phyloP scores from a whole-genome alignment of 2,888 invertebrate genomes.

The Eupithecia subumbrata region DNA sequence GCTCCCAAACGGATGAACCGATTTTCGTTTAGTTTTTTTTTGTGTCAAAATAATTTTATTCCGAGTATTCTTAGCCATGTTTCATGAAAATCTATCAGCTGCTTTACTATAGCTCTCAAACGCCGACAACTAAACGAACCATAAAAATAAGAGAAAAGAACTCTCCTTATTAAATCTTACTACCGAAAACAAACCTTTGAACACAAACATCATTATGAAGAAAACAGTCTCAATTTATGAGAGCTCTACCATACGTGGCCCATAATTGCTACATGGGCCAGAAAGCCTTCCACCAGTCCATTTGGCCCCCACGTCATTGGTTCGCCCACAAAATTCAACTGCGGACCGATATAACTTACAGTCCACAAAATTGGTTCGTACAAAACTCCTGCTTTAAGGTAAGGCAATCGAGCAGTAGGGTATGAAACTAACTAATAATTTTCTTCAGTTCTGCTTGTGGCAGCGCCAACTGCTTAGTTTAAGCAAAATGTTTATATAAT shows the following conservation, averaged over 20 bases:
- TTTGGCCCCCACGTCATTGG: slow-evolving; percentile 30
- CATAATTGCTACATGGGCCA: slow-evolving; percentile 26
- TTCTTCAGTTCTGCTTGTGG: background rate
- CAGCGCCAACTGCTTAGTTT: background rate
- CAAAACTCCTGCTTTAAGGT: slow-evolving; percentile 24
- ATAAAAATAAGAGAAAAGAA: background rate
- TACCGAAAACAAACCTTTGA: slow-evolving; percentile 6
- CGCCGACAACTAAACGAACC: background rate
- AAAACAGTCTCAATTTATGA: slow-evolving; percentile 7
- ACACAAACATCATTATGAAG: slow-evolving; percentile 6
- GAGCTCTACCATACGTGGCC: slow-evolving; percentile 13
- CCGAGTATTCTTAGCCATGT: too few relatives aligned
- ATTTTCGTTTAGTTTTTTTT: too few relatives aligned
- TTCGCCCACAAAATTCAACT: slow-evolving; percentile 33
- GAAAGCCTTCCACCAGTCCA: slow-evolving; percentile 27
- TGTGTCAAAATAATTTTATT: too few relatives aligned
- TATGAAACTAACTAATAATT: background rate
- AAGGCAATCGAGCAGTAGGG: background rate
- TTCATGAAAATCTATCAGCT: too few relatives aligned
- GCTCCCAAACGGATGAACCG: too few relatives aligned
- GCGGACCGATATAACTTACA: slow-evolving; percentile 26
- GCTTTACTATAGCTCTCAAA: background rate
- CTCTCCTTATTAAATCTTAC: background rate
- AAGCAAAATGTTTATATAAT: background rate
- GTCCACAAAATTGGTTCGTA: slow-evolving; percentile 31